phyloP scores from a whole-genome alignment of 2,797 vertebrate genomes.

The Tachyglossus aculeatus region DNA sequence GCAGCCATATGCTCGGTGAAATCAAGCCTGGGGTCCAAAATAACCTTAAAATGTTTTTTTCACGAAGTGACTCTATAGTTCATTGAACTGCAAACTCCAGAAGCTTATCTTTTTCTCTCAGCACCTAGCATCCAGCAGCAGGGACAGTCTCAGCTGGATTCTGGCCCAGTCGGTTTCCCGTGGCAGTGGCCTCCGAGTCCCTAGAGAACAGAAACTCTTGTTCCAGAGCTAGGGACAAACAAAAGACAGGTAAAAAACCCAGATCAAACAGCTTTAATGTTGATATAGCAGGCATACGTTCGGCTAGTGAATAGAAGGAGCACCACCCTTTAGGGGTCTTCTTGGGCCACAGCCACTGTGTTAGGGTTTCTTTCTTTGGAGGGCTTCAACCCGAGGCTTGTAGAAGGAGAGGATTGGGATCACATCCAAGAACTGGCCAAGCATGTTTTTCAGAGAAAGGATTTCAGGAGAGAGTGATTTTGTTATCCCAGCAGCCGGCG shows the following conservation, averaged over 20 bases:
- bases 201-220: neutral
- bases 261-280: neutral
- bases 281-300: neutral
- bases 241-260: neutral
- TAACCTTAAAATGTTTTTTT: neutral
- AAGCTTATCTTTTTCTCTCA: neutral
- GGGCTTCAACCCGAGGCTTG: neutral
- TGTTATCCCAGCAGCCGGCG: neutral
- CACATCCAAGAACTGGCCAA: neutral
- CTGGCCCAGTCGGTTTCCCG: neutral
- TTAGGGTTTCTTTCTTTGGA: constrained; percentile 10
- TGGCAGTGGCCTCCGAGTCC: neutral
- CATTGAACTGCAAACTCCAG: neutral
- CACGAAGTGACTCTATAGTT: neutral
- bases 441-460: neutral
- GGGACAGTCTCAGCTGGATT: neutral
- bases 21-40: neutral
- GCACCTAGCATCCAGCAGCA: neutral
- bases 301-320: neutral
- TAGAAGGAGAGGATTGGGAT: neutral
- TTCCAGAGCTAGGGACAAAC: neutral
- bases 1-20: neutral
- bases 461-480: neutral
- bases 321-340: neutral
- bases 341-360: neutral